phyloP scores from a whole-genome alignment of 2,113 vertebrate species.

The Caracal caracal region DNA sequence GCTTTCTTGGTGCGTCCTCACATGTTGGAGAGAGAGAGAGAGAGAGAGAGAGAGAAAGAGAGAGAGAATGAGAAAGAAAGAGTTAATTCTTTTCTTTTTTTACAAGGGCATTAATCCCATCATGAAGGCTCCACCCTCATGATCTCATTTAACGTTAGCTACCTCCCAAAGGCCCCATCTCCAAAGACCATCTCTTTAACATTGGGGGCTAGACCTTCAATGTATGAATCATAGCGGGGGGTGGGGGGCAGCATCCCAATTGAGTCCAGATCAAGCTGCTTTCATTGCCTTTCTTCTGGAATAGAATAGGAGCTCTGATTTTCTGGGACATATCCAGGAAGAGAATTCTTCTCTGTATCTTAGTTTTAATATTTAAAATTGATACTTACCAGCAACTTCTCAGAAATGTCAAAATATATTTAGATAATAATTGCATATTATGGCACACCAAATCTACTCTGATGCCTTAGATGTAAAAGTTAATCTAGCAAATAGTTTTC shows the following conservation, averaged over 20 bases:
- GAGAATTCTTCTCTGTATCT: constrained; percentile 31
- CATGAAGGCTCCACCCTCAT: not conserved
- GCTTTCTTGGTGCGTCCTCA: not conserved
- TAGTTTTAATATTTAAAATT: constrained; percentile 45
- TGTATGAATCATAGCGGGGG: not conserved
- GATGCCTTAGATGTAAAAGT: constrained; percentile 16
- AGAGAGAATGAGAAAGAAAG: not conserved
- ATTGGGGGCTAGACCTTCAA: not conserved
- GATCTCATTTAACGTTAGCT: not conserved
- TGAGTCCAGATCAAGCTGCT: not conserved
- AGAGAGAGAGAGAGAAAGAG: not conserved
- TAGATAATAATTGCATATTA: not conserved
- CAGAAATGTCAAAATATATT: constrained; percentile 43
- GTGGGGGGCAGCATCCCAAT: too few relatives aligned
- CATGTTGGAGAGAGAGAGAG: not conserved
- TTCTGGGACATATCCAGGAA: not conserved
- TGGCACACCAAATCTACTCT: constrained; percentile 18
- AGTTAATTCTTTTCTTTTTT: not conserved
- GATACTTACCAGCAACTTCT: constrained; percentile 52
- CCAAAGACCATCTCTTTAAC: not conserved
- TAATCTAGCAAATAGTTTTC: not conserved
- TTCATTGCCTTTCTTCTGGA: not conserved
- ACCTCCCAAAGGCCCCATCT: not conserved
- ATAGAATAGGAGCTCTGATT: not conserved
- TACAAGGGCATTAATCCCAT: not conserved